phyloP scores from a whole-genome alignment of 2,113 vertebrate genomes.

The Hydrochoerus hydrochaeris region DNA sequence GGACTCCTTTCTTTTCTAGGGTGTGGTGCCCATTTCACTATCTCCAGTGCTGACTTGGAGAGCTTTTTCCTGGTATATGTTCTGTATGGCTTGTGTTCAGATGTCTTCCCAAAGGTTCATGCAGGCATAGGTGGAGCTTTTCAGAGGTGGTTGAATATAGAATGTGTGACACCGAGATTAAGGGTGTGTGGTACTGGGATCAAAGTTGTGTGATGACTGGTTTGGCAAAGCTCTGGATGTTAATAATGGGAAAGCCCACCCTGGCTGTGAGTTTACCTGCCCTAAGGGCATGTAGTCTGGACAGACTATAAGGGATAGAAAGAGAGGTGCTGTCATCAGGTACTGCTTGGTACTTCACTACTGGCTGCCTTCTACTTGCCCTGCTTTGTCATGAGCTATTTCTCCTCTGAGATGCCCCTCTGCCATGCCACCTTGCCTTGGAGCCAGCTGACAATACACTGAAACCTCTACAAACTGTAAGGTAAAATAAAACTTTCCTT shows the following conservation, averaged over 20 bases:
- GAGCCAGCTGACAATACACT: not conserved
- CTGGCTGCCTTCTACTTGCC: not conserved
- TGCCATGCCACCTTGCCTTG: not conserved
- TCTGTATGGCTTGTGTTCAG: not conserved
- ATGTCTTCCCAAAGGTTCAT: not conserved
- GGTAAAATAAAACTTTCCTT: not conserved
- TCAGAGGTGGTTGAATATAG: too few species aligned
- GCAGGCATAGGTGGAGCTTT: too few species aligned
- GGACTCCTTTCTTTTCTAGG: not conserved
- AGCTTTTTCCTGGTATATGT: not conserved
- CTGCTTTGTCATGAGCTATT: not conserved
- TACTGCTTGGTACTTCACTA: not conserved
- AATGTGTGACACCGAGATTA: too few species aligned
- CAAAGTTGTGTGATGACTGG: too few species aligned
- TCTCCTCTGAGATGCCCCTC: not conserved
- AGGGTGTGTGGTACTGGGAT: too few species aligned
- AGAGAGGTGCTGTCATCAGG: not conserved
- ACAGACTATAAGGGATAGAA: not conserved
- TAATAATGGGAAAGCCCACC: too few species aligned
- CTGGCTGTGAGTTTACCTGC: too few species aligned
- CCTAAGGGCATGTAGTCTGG: not conserved
- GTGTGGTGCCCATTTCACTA: not conserved
- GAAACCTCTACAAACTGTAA: not conserved
- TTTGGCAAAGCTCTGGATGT: too few species aligned
- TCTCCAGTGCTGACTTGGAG: not conserved